Conservation (phyloP, 2,888 invertebrate species). For the Himalopsyche tibetana region DNA sequence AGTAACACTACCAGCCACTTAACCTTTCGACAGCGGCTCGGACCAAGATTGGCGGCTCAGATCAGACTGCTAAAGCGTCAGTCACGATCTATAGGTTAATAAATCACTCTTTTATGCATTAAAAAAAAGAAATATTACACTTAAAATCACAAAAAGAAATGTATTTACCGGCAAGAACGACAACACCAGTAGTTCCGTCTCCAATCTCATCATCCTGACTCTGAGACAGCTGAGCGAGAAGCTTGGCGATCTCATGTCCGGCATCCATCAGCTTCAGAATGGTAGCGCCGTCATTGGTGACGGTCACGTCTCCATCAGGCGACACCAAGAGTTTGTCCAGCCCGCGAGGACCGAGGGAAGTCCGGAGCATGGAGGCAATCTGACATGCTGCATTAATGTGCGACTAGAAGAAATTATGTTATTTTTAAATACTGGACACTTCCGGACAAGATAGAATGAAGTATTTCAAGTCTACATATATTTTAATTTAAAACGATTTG, state of each 20-base stretch:
- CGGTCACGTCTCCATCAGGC: constrained; percentile 96
- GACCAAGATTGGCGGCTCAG: too few species aligned
- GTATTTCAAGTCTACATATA: too few species aligned
- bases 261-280: constrained; percentile 99
- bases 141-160: constrained; percentile 46
- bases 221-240: constrained; percentile 98
- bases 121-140: too few species aligned
- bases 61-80: too few species aligned
- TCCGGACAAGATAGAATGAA: too few species aligned
- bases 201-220: constrained; percentile 99
- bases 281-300: constrained; percentile 99
- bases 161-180: constrained; percentile 81
- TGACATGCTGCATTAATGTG: constrained; percentile 98
- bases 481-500: too few species aligned
- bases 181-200: constrained; percentile 99
- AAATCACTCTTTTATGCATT: too few species aligned
- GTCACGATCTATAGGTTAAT: too few species aligned
- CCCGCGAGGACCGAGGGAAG: constrained; percentile 97
- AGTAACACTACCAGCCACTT: too few species aligned
- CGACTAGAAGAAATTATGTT: constrained; percentile 79
- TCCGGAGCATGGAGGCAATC: constrained; percentile 91
- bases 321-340: constrained; percentile 99
- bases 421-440: background rate
- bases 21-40: too few species aligned
- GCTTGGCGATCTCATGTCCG: constrained; percentile 97